Base-by-base conservation (phyloP, 1,140 invertebrate species). In the Diprion similis region DNA sequence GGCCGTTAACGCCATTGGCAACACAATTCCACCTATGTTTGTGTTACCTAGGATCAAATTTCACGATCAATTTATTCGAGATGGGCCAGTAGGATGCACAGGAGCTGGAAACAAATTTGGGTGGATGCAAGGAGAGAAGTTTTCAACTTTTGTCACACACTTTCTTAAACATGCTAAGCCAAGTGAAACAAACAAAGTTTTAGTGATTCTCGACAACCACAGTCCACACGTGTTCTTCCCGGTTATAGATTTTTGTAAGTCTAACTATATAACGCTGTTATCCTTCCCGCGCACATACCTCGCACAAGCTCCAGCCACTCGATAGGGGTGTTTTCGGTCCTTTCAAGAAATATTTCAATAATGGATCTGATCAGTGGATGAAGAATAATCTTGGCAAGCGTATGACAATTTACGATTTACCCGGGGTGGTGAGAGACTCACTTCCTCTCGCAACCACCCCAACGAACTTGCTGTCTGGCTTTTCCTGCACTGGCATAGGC, bases 301-400 rank as follows among this genome's bases (percentile, higher is more conserved):
- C 75, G 0, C 84, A 85, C 68, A 79, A 79, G n/a, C 77, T 86
- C 10, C 85, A 87, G 69, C 82, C 83, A n/a, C 74, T 87, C 24
- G 83, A 87, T 76, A 73, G 76, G 71, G 68, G 71, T 70, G 83
- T 89, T 68, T 89, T 81, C 82, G 81, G 82, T 0, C 82, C 87
- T 59, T 84, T 90, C 8, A 89, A 89, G 81, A 72, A 76, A 70
- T 79, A 79, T 73, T 83, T 83, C 48, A 81, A 83, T 66, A 37
- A 71, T 37, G 74, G 48, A 45, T 67, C 68, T 15, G 73, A 80
- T 77, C 72, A 74, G 66, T 78, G 78, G 82, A 73, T 83, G 37
- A 69, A 71, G 37, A 72, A 72, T 13, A 79, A 82, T n/a, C n/a
- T n/a, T n/a, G n/a, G n/a, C n/a, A n/a, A n/a, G n/a, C n/a, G n/a